Evolutionary conservation across 2,888 invertebrate species (phyloP), one percentile per base, ranked within the genome.

Genomic region (Eulithis prunata): DNA sequence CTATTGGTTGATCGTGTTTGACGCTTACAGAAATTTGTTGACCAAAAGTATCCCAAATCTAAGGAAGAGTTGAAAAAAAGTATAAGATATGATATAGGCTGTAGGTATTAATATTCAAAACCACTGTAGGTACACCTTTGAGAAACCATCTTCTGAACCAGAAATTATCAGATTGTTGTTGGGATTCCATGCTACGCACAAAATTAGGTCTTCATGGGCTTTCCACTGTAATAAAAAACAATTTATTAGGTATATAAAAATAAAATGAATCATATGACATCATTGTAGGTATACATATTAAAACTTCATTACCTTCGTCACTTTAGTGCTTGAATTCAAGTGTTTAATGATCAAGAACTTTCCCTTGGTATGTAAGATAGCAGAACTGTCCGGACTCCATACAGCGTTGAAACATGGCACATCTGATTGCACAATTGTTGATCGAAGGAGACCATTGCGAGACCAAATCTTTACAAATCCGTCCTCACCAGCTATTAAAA

Each of bases 381-480:
- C 93, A 45, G 94, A 94, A 73, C 95, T 95, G 75, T 95, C 95
- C 0, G 96, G 96, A 58, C 96, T 95, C 97, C 99, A 99, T 49
- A 96, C 95, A 3, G 98, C 96, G 62, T 96, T 95, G 78, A 98
- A 97, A 64, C 98, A 96, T 0, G 98, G 96, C 60, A 94, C 94
- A 78, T 96, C 96, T 63, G 96, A 97, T 71, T 95, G 95, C 74
- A 97, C 96, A 53, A 98, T 95, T 1, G 99, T 95, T 0, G 99
- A 98, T 2, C 99, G 95, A 12, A 99, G 93, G 94, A 98, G 96
- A 12, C 99, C 99, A 79, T 97, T 98, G 54, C 98, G 94, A 0
- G 99, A 99, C 99, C 99, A 99, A 67, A 99, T 96, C 91, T 99
- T 99, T 2, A 99, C 96, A 64, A 96, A 95, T 2, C 99, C 99